phyloP scores from a whole-genome alignment of 2,113 vertebrate species.

The Nematolebias whitei region DNA sequence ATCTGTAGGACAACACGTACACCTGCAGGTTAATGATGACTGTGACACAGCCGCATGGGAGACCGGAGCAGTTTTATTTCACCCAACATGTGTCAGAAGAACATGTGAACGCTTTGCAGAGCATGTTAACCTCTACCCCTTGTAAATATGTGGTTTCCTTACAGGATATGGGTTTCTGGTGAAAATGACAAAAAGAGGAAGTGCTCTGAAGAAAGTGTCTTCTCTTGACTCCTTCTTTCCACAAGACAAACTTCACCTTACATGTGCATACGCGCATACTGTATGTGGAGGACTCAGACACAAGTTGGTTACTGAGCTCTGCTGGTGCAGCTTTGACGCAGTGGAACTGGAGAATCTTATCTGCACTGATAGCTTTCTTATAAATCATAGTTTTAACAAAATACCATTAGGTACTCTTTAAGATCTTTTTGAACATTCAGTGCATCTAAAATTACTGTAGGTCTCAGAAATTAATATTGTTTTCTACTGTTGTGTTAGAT shows the following conservation, averaged over 20 bases:
- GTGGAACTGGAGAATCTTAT: background rate
- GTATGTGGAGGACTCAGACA: background rate
- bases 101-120: slow-evolving; percentile 32
- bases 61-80: background rate
- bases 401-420: too few relatives aligned
- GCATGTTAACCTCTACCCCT: slow-evolving; percentile 60
- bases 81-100: slow-evolving; percentile 42
- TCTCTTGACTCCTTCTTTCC: slow-evolving; percentile 33
- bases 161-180: slow-evolving; percentile 79
- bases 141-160: slow-evolving; percentile 68
- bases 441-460: too few relatives aligned
- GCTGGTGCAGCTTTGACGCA: background rate
- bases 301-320: background rate
- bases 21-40: slow-evolving; percentile 16
- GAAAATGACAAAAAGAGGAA: slow-evolving; percentile 65
- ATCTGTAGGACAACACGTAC: slow-evolving; percentile 9
- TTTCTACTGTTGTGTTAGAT: too few relatives aligned
- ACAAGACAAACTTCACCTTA: slow-evolving; percentile 22
- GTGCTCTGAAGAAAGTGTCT: slow-evolving; percentile 40
- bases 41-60: background rate
- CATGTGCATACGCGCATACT: slow-evolving; percentile 7
- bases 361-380: background rate
- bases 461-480: too few relatives aligned
- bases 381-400: background rate
- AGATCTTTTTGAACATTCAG: too few relatives aligned